Conservation (phyloP, 2,888 invertebrate species). For the Meta bourneti region DNA sequence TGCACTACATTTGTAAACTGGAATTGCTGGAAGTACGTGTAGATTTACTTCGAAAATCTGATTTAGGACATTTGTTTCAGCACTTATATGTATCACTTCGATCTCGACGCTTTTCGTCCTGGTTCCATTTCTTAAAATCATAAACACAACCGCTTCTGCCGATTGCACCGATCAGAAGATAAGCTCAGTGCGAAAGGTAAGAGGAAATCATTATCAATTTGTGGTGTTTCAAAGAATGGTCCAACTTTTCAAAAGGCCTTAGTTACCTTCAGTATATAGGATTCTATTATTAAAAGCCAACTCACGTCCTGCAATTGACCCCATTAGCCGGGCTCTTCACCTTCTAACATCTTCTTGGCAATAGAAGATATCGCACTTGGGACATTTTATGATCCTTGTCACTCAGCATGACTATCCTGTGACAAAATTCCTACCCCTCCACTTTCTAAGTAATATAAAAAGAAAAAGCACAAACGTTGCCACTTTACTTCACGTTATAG, state of each 20-base stretch:
- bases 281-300: constrained; percentile 7
- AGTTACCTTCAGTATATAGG: background rate
- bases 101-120: background rate
- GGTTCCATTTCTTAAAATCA: background rate
- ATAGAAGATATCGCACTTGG: constrained; percentile 47
- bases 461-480: constrained; percentile 18
- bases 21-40: too few relatives aligned
- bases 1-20: too few relatives aligned
- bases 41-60: too few relatives aligned
- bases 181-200: background rate
- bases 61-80: background rate
- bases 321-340: constrained; percentile 54
- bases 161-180: background rate
- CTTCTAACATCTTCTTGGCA: constrained; percentile 16
- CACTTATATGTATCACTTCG: background rate
- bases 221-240: background rate
- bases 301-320: constrained; percentile 44
- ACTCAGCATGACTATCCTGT: constrained; percentile 45
- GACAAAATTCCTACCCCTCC: constrained; percentile 38
- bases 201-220: background rate
- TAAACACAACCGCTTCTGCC: background rate
- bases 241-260: background rate
- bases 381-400: constrained; percentile 60
- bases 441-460: constrained; percentile 14
- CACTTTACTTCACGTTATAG: constrained; percentile 22